Conservation (phyloP, 2,888 invertebrate genomes). For the Eupithecia insigniata region DNA sequence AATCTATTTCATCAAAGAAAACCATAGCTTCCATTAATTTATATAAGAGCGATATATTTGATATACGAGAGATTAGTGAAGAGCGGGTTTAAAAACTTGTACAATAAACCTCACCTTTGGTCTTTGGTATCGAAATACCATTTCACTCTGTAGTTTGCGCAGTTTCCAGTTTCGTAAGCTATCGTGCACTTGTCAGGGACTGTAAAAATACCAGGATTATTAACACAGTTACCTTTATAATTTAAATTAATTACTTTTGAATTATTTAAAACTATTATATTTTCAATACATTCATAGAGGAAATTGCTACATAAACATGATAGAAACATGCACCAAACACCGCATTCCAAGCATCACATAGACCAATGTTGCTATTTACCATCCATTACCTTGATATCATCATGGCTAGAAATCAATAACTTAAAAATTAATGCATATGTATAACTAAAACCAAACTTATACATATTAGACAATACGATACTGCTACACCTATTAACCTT, state of each 20-base stretch:
- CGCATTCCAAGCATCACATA: conserved; percentile 13
- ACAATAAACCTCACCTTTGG: conserved; percentile 64
- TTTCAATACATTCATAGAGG: not conserved
- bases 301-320: conserved; percentile 7
- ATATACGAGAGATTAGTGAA: not conserved
- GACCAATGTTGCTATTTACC: not conserved
- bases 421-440: no score
- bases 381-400: no score
- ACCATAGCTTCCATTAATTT: not conserved
- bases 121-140: conserved; percentile 94
- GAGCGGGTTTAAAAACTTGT: not conserved
- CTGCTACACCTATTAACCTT: no score
- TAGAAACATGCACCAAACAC: conserved; percentile 13
- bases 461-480: no score
- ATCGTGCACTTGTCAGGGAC: conserved; percentile 86
- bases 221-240: not conserved
- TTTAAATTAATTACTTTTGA: no score
- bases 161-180: conserved; percentile 90
- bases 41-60: no score
- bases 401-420: no score
- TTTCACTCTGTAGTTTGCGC: conserved; percentile 88
- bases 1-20: not conserved
- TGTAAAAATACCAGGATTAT: conserved; percentile 46
- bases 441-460: no score
- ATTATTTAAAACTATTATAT: not conserved